Evolutionary conservation across 1,140 invertebrate genomes (phyloP), one percentile per base, ranked within the genome.

Genomic region (Riptortus pedestris): DNA sequence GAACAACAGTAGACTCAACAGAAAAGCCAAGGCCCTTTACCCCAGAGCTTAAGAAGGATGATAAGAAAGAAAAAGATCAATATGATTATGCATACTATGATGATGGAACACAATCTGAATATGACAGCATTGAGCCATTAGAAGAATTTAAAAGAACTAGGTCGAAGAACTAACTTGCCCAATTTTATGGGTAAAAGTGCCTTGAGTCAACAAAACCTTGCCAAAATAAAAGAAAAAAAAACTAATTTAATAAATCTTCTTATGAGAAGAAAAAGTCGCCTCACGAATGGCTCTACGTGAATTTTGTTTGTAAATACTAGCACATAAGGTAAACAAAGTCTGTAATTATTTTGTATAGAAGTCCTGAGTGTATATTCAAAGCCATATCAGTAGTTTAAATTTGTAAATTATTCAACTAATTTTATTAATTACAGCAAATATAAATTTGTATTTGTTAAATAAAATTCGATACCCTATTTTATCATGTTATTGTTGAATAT

Each of bases 61-160:
- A 57, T 58, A 60, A 60, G 31, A 65, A 67, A 68, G 65, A 69
- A 45, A 68, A 67, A 43, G 58, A 62, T 31, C 66, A 69, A 14
- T 71, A 71, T 20, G 71, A 71, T 62, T 71, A 71, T 45, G 71
- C 71, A 18, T 71, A 71, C 52, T 71, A 71, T 60, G 71, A 71
- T 60, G 67, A 65, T 55, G 68, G 65, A 16, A 61, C 65, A 14
- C 65, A 65, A 24, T 59, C 67, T n/a, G 69, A 71, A 60, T 71
- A 71, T 59, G 71, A 71, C 64, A 64, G 60, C 26, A 55, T 68
- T 20, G 71, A 70, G 16, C 57, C 59, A 4, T 51, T 71, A n/a
- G 68, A 70, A 63, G 70, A 71, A 29, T 71, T 71, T 60, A 62
- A 52, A 2, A 69, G 66, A 67, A 71, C 69, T 45, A 67, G 63